These are phyloP conservation scores for Stichopus horrens DNA, from an alignment of 53 echinoderm and acorn worm genomes.

Conservation along the genomic window DNA sequence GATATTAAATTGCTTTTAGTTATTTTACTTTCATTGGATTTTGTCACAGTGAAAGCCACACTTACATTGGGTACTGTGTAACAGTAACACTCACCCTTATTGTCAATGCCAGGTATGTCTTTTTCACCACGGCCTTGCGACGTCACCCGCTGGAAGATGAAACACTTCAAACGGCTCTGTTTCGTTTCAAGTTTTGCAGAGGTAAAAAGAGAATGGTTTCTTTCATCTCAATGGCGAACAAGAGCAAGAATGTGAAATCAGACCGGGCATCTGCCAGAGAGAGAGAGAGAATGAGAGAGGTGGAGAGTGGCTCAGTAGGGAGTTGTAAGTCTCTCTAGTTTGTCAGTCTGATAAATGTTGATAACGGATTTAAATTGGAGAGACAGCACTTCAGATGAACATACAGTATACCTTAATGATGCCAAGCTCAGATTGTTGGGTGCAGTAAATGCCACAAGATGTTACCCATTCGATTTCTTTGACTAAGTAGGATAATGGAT, in stretches of 20 bases:
- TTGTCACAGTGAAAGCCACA: too few species aligned
- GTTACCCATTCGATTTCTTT: too few species aligned
- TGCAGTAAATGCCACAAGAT: neutral
- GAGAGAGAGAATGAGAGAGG: neutral
- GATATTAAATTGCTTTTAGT: too few species aligned
- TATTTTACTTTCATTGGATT: too few species aligned
- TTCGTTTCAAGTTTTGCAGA: too few species aligned
- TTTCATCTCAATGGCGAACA: neutral
- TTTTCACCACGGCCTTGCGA: too few species aligned
- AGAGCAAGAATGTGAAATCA: neutral
- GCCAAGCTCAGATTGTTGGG: neutral
- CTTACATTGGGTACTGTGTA: too few species aligned
- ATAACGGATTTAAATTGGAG: neutral
- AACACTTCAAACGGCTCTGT: too few species aligned
- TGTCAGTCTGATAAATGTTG: neutral
- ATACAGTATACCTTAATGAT: neutral
- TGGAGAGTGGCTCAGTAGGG: neutral
- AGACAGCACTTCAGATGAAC: neutral
- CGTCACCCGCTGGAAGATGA: too few species aligned
- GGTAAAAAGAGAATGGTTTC: neutral
- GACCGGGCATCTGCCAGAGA: neutral
- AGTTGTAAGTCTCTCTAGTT: neutral
- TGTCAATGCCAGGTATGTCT: too few species aligned
- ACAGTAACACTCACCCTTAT: too few species aligned
- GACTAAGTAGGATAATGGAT: too few species aligned